Evolutionary conservation across 2,113 vertebrate genomes (phyloP), one percentile per base, ranked within the genome.

Genomic region (Perca fluviatilis): DNA sequence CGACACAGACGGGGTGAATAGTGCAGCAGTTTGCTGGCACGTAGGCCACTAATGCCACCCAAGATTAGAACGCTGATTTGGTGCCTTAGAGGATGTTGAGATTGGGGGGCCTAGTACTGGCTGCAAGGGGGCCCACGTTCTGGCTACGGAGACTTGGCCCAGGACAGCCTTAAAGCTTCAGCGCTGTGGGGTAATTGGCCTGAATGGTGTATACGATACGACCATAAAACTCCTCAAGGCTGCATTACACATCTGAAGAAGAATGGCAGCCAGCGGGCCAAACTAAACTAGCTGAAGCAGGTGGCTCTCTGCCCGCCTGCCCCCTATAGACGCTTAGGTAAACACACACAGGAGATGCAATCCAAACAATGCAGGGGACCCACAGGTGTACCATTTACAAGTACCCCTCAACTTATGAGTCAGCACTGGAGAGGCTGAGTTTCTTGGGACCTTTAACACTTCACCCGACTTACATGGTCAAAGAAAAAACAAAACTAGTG

Each of bases 31-130:
- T 75, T 79, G 83, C 77, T 92, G 91, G 91, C 91, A 89, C 46
- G 4, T 70, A n/a, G 61, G 53, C 30, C 74, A 46, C 64, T 56
- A 67, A 74, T 88, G 81, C 89, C 86, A 86, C 84, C 90, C 89
- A 86, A 86, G 88, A 91, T 91, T 85, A 89, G 83, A 84, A 64
- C 61, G 18, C 80, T 81, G 88, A 89, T 90, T 90, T 80, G 87
- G 81, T 27, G 27, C 80, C 40, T 86, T 25, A 84, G 87, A 75
- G 56, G 84, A 88, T 40, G 80, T 79, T 65, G 73, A 75, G 85
- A 80, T 83, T 63, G 73, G 49, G 85, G 79, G 83, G 66, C 75
- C 67, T 72, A 2, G 65, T 57, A 5, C 46, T 61, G 63, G 51
- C 75, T 87, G 70, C 47, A 16, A 64, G 66, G 74, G 77, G 80